Conservation (phyloP, 1,140 invertebrate genomes). For the Zelostemma sp. region DNA sequence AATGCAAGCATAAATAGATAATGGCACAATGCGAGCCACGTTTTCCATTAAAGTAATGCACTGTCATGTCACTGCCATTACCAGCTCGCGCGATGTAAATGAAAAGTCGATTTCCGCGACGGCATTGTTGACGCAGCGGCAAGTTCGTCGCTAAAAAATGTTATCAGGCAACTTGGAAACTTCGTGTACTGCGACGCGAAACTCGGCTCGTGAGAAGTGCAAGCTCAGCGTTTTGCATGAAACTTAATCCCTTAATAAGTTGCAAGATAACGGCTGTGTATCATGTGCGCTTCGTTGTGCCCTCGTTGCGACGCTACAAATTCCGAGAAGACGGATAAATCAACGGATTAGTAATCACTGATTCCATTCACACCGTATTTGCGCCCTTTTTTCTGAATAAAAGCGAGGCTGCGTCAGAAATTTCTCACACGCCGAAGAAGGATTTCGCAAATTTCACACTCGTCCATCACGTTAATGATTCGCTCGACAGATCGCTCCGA, state of each 20-base stretch:
- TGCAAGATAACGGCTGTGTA: constrained; percentile 48
- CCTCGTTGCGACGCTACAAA: constrained; percentile 11
- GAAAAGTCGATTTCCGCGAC: background rate
- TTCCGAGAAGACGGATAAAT: too few species aligned
- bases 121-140: background rate
- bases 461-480: too few species aligned
- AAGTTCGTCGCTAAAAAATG: background rate
- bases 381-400: too few species aligned
- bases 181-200: background rate
- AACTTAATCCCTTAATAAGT: constrained; percentile 50
- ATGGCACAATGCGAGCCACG: background rate
- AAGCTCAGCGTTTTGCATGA: constrained; percentile 35
- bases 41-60: background rate
- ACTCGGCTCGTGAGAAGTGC: constrained; percentile 24
- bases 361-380: too few species aligned
- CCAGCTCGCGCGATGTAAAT: background rate
- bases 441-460: too few species aligned
- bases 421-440: too few species aligned
- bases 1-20: background rate
- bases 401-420: too few species aligned
- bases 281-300: constrained; percentile 46
- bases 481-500: too few species aligned
- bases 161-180: constrained; percentile 1
- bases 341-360: too few species aligned
- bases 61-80: background rate